These are phyloP conservation scores for Troglohyphantes excavatus DNA, from an alignment of 2,888 invertebrate species.

Conservation along the genomic window DNA sequence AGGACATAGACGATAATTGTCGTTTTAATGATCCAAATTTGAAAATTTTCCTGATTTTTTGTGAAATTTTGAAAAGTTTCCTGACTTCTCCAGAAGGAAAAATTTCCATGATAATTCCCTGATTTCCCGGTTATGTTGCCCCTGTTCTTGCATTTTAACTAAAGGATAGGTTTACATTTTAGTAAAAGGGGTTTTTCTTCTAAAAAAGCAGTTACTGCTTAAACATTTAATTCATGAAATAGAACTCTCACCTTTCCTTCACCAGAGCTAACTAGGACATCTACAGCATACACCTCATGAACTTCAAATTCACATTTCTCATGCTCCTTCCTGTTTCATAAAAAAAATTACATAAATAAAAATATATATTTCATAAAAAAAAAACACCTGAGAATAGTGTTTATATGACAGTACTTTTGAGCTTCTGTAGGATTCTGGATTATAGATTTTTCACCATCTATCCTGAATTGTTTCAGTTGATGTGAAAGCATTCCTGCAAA, in stretches of 20 bases:
- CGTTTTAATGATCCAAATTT: too few relatives aligned
- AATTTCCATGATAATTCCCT: too few relatives aligned
- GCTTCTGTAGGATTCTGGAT: slow-evolving; percentile 98
- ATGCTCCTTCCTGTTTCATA: slow-evolving; percentile 89
- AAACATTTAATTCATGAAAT: too few relatives aligned
- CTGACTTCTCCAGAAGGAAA: too few relatives aligned
- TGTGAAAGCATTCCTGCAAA: slow-evolving; percentile 86
- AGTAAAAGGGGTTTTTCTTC: slow-evolving; percentile 32
- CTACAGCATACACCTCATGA: slow-evolving; percentile 99
- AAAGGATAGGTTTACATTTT: too few relatives aligned
- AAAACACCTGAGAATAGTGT: not conserved
- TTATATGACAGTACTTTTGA: slow-evolving; percentile 85
- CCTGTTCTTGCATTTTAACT: not conserved
- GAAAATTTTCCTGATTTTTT: too few relatives aligned
- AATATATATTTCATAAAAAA: not conserved
- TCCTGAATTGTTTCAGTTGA: slow-evolving; percentile 96
- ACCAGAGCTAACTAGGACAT: slow-evolving; percentile 97
- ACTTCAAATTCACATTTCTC: slow-evolving; percentile 97
- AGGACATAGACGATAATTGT: too few relatives aligned
- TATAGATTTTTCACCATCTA: slow-evolving; percentile 98
- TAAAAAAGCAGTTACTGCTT: too few relatives aligned
- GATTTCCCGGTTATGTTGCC: too few relatives aligned
- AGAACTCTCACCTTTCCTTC: slow-evolving; percentile 95
- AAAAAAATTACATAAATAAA: not conserved
- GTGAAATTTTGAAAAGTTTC: too few relatives aligned